Percentiles rank a stretch among this genome's conserved stretches.
These are phyloP conservation scores for Phenganax stokvisi DNA, from an alignment of 92 coral and sea anemone genomes.

Conservation along the genomic window DNA sequence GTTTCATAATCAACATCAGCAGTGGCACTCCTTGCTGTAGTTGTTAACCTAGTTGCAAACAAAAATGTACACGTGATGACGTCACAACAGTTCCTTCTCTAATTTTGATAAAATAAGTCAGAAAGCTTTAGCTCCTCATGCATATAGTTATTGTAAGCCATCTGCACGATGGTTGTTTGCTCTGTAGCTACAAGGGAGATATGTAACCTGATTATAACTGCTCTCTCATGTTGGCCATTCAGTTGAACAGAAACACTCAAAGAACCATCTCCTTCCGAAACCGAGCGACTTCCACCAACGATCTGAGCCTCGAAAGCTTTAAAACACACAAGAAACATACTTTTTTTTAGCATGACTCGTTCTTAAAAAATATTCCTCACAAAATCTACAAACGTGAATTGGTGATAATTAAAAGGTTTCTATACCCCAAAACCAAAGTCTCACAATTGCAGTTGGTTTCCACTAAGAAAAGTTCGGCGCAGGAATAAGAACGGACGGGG, in stretches of 20 bases:
- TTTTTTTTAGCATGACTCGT: background rate
- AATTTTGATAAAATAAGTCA: too few species aligned
- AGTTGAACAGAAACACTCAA: constrained; percentile 7
- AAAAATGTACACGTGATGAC: background rate
- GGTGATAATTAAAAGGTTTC: too few species aligned
- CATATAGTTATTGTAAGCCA: too few species aligned
- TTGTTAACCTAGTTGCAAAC: constrained; percentile 6
- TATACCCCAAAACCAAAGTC: too few species aligned
- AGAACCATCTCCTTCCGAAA: constrained; percentile 20
- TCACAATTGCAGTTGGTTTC: too few species aligned
- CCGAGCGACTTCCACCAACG: constrained; percentile 17
- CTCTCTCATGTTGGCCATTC: constrained; percentile 29
- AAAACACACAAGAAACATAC: background rate
- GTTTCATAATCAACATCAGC: constrained; percentile 13
- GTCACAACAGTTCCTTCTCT: background rate
- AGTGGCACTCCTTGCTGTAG: constrained; percentile 4
- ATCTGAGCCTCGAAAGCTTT: constrained; percentile 25
- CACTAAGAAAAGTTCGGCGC: too few species aligned
- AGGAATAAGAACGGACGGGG: too few species aligned
- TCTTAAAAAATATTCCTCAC: background rate
- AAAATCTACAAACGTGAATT: too few species aligned
- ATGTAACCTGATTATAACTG: constrained; percentile 16
- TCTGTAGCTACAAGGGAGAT: too few species aligned
- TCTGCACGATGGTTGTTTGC: too few species aligned
- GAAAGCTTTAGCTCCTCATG: too few species aligned